A percentile compares a stretch with the other conserved stretches of the same genome.
phyloP scores from a whole-genome alignment of 2,113 vertebrate species.

The Eptesicus fuscus region DNA sequence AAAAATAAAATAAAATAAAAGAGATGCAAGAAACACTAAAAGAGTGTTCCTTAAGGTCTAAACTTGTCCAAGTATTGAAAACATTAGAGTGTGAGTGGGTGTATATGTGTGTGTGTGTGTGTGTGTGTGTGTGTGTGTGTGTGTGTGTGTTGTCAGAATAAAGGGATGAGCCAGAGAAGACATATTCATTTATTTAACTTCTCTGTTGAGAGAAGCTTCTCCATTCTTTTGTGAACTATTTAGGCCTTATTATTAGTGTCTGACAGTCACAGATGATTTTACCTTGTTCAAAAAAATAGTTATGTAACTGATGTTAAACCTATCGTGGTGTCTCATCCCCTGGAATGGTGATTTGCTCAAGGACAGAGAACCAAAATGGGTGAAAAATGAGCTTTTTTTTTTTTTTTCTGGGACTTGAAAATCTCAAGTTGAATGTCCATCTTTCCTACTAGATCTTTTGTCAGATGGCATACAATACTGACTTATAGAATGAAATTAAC shows the following conservation, averaged over 20 bases:
- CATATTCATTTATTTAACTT: neutral
- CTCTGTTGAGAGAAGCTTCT: neutral
- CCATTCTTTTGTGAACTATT: neutral
- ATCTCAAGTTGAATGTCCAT: neutral
- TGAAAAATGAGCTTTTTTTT: neutral
- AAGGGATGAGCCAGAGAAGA: neutral
- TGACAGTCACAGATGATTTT: neutral
- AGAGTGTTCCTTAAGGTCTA: neutral
- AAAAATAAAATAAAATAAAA: too few species aligned
- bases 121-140: too few species aligned
- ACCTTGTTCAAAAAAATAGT: neutral
- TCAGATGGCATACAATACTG: neutral
- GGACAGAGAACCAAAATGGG: neutral
- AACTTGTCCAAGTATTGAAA: neutral
- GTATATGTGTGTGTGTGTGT: too few species aligned
- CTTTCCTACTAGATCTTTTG: neutral
- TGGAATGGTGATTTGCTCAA: neutral
- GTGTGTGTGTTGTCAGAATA: neutral
- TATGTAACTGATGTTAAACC: neutral
- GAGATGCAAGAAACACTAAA: neutral
- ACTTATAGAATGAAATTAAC: neutral
- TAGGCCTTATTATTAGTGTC: neutral
- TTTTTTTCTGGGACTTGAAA: neutral
- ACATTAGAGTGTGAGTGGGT: neutral
- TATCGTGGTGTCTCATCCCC: neutral